Conservation (phyloP, 2,797 vertebrate genomes). For the Lepidocolaptes lacrymiger region DNA sequence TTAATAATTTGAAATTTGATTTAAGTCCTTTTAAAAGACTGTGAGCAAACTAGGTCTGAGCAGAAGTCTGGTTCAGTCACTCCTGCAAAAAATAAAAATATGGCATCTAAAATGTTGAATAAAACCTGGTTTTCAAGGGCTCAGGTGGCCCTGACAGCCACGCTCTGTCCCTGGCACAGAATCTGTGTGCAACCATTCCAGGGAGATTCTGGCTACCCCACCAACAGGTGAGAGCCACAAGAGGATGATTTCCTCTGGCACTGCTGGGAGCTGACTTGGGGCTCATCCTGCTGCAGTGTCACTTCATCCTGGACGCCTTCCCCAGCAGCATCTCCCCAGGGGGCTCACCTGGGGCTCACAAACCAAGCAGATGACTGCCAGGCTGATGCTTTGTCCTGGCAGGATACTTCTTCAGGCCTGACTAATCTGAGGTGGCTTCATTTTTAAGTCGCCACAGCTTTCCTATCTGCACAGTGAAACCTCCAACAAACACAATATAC, state of each 20-base stretch:
- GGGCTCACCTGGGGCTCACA: background rate
- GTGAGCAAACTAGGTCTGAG: background rate
- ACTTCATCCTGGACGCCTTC: background rate
- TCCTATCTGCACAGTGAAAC: background rate
- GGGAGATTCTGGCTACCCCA: background rate
- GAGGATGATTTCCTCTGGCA: background rate
- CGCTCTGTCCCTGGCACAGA: accelerated
- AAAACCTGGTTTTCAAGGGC: background rate
- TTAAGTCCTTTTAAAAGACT: background rate
- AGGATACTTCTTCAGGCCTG: background rate
- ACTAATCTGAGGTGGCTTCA: background rate
- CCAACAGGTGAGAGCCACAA: background rate
- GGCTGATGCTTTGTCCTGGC: background rate
- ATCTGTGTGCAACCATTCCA: too few relatives aligned
- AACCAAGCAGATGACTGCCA: background rate
- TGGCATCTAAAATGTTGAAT: background rate
- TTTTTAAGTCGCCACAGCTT: background rate
- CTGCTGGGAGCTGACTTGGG: background rate
- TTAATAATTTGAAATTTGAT: background rate
- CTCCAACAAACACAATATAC: background rate
- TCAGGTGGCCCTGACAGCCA: background rate
- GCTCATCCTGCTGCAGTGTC: background rate
- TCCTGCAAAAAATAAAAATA: background rate
- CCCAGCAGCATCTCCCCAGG: background rate
- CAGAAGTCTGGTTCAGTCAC: background rate